A percentile compares a stretch with the other conserved stretches of the same genome.
Evolutionary conservation across 2,113 vertebrate species (phyloP).

Genomic region (Megatriorchis doriae): DNA sequence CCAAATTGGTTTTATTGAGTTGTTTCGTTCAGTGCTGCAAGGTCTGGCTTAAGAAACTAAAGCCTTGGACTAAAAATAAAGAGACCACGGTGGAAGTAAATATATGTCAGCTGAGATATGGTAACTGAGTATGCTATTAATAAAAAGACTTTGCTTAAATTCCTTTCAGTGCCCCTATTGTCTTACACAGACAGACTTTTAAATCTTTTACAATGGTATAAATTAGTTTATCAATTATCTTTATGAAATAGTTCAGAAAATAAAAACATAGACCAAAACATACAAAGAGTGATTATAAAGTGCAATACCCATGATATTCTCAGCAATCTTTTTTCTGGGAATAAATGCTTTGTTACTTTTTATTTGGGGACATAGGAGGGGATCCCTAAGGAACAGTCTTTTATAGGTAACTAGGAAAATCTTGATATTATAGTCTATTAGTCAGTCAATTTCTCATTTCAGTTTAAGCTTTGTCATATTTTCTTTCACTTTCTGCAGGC

Average conservation of each 20-base stretch:
- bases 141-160: neutral
- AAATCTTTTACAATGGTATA: neutral
- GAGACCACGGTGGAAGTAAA: conserved; percentile 1
- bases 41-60: conserved; percentile 47
- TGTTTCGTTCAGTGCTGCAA: conserved; percentile 34
- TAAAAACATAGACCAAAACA: neutral
- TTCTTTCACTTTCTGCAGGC: neutral
- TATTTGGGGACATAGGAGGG: neutral
- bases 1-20: conserved; percentile 61
- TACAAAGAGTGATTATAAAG: neutral
- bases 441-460: neutral
- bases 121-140: conserved; percentile 47
- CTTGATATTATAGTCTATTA: neutral
- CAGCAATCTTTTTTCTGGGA: neutral
- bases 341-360: neutral
- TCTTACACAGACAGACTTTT: neutral
- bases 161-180: neutral
- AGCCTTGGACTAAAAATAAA: conserved; percentile 50
- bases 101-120: conserved; percentile 10
- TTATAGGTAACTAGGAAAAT: neutral
- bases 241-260: neutral
- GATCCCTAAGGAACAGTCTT: neutral
- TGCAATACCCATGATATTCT: neutral
- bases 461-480: neutral
- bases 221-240: neutral